Percentiles rank a stretch among this genome's conserved stretches.
These are phyloP conservation scores for Rousettus madagascariensis DNA, from an alignment of 2,797 vertebrate species.

Conservation along the genomic window DNA sequence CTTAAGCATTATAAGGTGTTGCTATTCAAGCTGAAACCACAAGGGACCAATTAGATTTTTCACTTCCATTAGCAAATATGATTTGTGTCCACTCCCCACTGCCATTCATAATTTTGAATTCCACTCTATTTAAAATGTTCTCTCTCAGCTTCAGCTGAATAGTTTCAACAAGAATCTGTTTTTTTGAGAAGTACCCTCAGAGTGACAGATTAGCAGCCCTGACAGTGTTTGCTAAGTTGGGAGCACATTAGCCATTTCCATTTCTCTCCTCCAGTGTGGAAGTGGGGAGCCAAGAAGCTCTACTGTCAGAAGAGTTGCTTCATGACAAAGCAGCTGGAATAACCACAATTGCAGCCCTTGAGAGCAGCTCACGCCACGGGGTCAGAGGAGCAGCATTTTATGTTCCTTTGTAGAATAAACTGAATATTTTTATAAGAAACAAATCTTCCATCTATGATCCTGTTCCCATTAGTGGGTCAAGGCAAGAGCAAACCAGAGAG, in stretches of 20 bases:
- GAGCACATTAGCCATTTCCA: slow-evolving; percentile 79
- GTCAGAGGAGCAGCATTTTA: slow-evolving; percentile 63
- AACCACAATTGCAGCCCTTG: slow-evolving; percentile 61
- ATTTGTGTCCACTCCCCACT: slow-evolving; percentile 77
- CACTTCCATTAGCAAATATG: slow-evolving; percentile 80
- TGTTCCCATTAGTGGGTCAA: slow-evolving; percentile 73
- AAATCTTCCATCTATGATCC: slow-evolving; percentile 71
- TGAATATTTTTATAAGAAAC: slow-evolving; percentile 73
- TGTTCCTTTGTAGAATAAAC: slow-evolving; percentile 70
- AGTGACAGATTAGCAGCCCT: slow-evolving; percentile 78
- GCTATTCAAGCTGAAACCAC: slow-evolving; percentile 65
- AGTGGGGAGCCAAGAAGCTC: slow-evolving; percentile 6
- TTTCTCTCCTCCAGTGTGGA: slow-evolving; percentile 66
- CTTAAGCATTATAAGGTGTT: slow-evolving; percentile 52
- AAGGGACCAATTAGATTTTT: slow-evolving; percentile 79
- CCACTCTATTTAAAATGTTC: slow-evolving; percentile 70
- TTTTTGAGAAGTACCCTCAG: slow-evolving; percentile 63
- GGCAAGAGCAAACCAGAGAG: slow-evolving; percentile 74
- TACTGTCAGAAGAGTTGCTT: neutral
- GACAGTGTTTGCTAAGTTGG: slow-evolving; percentile 74
- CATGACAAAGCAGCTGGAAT: slow-evolving; percentile 37
- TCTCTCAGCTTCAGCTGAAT: neutral
- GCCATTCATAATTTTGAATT: slow-evolving; percentile 75
- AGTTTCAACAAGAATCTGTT: slow-evolving; percentile 71
- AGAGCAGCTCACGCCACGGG: slow-evolving; percentile 8